Percentiles rank a stretch among this genome's conserved stretches.
These are phyloP conservation scores for Glaucomys volans DNA, from an alignment of 2,113 vertebrate species.

Conservation along the genomic window DNA sequence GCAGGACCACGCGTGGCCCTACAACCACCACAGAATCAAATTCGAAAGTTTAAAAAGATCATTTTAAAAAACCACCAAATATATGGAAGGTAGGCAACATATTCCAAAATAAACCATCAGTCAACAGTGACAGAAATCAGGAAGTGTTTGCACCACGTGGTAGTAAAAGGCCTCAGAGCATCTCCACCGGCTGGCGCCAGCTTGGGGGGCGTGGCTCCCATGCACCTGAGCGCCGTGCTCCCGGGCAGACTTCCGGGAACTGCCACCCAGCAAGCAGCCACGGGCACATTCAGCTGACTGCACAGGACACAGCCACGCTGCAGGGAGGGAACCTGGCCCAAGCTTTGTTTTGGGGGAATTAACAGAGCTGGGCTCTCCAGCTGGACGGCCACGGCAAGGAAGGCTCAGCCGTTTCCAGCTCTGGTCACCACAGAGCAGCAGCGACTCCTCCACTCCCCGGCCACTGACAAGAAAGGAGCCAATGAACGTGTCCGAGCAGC, in stretches of 20 bases:
- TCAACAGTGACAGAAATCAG: not conserved
- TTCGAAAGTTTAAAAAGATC: not conserved
- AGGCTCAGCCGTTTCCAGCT: fast-evolving
- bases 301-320: no score
- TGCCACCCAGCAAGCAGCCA: not conserved
- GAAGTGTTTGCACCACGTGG: not conserved
- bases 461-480: no score
- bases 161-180: not conserved
- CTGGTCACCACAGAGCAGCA: not conserved
- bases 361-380: no score
- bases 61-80: not conserved
- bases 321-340: not conserved
- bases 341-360: not conserved
- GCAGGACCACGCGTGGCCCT: no score
- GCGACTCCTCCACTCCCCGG: not conserved
- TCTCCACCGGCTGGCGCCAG: no score
- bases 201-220: no score
- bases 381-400: no score
- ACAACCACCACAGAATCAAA: fast-evolving
- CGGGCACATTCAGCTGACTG: no score
- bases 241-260: not conserved
- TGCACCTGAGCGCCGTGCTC: no score
- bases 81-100: not conserved
- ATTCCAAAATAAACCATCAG: not conserved
- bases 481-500: not conserved